phyloP scores from a whole-genome alignment of 2,888 invertebrate genomes.

The Eledona agricola region DNA sequence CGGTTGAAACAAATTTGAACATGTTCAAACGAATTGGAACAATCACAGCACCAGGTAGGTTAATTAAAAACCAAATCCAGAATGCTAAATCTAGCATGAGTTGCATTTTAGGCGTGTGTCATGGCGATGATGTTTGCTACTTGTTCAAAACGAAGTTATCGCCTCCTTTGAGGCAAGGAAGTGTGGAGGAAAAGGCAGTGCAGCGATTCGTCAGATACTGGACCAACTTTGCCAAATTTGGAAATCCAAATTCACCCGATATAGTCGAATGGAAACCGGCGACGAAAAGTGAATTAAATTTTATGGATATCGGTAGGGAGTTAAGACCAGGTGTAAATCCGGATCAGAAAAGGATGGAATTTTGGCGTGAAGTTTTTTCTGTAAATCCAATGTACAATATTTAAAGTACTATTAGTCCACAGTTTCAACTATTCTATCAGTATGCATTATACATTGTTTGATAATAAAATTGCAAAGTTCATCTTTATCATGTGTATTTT shows the following conservation, averaged over 20 bases:
- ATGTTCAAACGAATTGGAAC: constrained; percentile 4
- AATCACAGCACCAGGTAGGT: constrained; percentile 6
- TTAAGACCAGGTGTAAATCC: constrained; percentile 42
- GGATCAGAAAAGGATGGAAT: constrained; percentile 42
- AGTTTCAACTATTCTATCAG: too few relatives aligned
- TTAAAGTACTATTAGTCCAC: too few relatives aligned
- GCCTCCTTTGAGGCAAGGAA: constrained; percentile 41
- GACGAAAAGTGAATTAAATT: constrained; percentile 35
- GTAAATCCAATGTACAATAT: constrained; percentile 22
- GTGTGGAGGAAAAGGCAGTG: constrained; percentile 46
- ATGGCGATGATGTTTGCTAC: constrained; percentile 49
- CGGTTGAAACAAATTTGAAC: constrained; percentile 46
- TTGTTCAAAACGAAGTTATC: constrained; percentile 41
- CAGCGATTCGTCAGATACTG: constrained; percentile 48
- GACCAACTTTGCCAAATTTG: constrained; percentile 51
- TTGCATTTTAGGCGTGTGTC: constrained; percentile 40
- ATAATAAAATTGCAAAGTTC: too few relatives aligned
- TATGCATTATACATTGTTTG: too few relatives aligned
- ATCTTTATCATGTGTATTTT: too few relatives aligned
- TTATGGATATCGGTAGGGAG: constrained; percentile 45
- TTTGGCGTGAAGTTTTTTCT: constrained; percentile 45
- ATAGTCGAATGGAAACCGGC: constrained; percentile 42
- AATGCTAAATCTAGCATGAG: too few relatives aligned
- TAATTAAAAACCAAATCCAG: too few relatives aligned
- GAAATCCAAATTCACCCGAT: constrained; percentile 42